Evolutionary conservation across 2,113 vertebrate genomes (phyloP).

Genomic region (Hippocampus barbouri): DNA sequence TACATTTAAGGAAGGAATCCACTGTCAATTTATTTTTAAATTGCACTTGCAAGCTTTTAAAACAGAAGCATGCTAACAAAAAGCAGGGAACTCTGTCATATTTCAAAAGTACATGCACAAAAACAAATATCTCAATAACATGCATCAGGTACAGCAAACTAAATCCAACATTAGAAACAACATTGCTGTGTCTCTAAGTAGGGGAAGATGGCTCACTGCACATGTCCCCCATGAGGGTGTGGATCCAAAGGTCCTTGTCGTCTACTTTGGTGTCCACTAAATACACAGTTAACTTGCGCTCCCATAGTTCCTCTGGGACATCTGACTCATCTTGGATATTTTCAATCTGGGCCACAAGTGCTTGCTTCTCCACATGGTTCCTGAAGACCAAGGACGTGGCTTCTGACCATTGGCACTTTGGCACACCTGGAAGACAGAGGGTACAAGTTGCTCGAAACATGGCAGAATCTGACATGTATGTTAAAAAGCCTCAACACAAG

Average conservation of each 20-base stretch:
- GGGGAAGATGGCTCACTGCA: slow-evolving; percentile 47
- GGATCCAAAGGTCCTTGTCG: slow-evolving; percentile 86
- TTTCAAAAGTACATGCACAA: too few relatives aligned
- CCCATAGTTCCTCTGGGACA: slow-evolving; percentile 67
- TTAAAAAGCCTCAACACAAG: neutral
- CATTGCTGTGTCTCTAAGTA: slow-evolving; percentile 18
- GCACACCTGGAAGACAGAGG: slow-evolving; percentile 73
- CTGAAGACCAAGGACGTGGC: slow-evolving; percentile 89
- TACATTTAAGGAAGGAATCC: neutral
- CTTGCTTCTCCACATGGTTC: slow-evolving; percentile 87
- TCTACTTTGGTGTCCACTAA: slow-evolving; percentile 85
- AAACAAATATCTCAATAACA: neutral
- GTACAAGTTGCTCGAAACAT: neutral
- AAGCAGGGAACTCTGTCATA: neutral
- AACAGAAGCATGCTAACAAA: neutral
- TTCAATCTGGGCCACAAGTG: slow-evolving; percentile 85
- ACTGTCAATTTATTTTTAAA: neutral
- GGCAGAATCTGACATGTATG: neutral
- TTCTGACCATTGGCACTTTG: slow-evolving; percentile 82
- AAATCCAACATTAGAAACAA: neutral
- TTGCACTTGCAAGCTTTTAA: slow-evolving; percentile 14
- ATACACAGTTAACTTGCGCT: slow-evolving; percentile 77
- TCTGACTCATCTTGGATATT: slow-evolving; percentile 68
- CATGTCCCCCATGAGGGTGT: slow-evolving; percentile 82
- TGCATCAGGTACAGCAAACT: slow-evolving; percentile 10